Conservation (phyloP, 1,140 invertebrate genomes). For the Marisa cornuarietis region DNA sequence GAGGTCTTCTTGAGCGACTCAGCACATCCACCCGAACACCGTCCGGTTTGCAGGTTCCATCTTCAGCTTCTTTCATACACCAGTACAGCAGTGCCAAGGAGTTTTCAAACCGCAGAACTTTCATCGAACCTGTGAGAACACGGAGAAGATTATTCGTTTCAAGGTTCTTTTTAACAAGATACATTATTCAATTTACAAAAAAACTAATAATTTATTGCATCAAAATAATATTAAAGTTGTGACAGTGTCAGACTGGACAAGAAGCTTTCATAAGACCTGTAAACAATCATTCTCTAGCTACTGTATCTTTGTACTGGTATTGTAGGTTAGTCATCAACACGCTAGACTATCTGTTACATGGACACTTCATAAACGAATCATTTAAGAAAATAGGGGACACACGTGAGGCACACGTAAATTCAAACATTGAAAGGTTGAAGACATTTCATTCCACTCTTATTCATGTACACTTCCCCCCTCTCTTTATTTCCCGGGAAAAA, state of each 20-base stretch:
- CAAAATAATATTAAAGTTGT: not conserved
- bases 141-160: not conserved
- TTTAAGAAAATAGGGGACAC: too few species aligned
- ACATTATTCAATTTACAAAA: not conserved
- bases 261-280: too few species aligned
- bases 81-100: constrained; percentile 6
- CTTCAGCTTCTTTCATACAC: constrained; percentile 7
- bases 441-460: not conserved
- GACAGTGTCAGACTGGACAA: too few species aligned
- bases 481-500: not conserved
- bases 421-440: not conserved
- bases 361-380: too few species aligned
- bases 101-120: constrained; percentile 6
- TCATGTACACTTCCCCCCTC: not conserved
- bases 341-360: too few species aligned
- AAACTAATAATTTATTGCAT: not conserved
- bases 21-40: constrained; percentile 18
- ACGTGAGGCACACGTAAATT: not conserved
- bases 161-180: not conserved
- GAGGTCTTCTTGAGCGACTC: not conserved
- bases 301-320: too few species aligned
- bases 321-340: too few species aligned
- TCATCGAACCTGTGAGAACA: not conserved
- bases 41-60: constrained; percentile 1
- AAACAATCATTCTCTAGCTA: too few species aligned